A percentile compares a stretch with the other conserved stretches of the same genome.
phyloP scores from a whole-genome alignment of 64 coral and sea anemone genomes.

The Montipora efflorescens region DNA sequence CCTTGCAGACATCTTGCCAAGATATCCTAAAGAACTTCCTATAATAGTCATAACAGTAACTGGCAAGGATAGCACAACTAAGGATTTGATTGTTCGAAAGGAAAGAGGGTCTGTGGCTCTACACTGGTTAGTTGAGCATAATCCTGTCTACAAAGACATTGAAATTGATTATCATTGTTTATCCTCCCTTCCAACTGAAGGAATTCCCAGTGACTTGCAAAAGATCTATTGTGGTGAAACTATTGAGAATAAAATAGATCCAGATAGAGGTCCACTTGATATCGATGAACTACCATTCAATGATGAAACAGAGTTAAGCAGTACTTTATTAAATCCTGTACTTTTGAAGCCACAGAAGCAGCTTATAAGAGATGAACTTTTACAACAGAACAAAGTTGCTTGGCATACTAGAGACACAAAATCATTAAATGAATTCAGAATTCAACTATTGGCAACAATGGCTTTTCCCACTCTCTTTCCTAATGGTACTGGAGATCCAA shows the following conservation, averaged over 20 bases:
- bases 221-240: neutral
- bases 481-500: conserved; percentile 39
- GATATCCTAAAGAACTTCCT: conserved; percentile 53
- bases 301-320: conserved; percentile 41
- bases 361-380: conserved; percentile 30
- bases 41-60: conserved; percentile 8
- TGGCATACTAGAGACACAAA: neutral
- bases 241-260: neutral
- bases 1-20: conserved; percentile 22
- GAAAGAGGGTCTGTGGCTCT: conserved; percentile 11
- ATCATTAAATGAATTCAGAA: conserved; percentile 43
- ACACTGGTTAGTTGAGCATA: conserved; percentile 35
- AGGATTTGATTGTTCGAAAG: neutral
- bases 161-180: conserved; percentile 45
- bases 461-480: conserved; percentile 47
- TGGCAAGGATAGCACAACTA: conserved; percentile 20
- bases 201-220: conserved; percentile 37
- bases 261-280: conserved; percentile 49
- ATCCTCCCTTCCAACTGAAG: conserved; percentile 22
- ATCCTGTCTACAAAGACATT: conserved; percentile 52
- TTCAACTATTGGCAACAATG: conserved; percentile 50
- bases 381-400: neutral
- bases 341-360: conserved; percentile 44
- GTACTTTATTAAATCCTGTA: conserved; percentile 35
- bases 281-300: conserved; percentile 47